Evolutionary conservation across 2,888 invertebrate genomes (phyloP).

Genomic region (Caradrina kadenii): DNA sequence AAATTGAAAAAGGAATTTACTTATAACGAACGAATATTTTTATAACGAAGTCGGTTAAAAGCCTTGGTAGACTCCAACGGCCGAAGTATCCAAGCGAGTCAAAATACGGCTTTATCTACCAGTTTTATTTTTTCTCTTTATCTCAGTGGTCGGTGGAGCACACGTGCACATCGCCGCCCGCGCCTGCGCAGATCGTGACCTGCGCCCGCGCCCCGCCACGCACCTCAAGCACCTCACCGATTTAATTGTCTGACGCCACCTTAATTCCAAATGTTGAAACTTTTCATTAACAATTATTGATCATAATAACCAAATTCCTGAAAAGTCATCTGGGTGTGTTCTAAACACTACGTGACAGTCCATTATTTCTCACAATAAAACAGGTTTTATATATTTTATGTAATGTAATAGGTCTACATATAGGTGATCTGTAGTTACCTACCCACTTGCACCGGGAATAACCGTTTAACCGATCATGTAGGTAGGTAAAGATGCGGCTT

Average conservation of each 20-base stretch:
- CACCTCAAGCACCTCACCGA: slow-evolving; percentile 58
- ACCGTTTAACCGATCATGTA: slow-evolving; percentile 57
- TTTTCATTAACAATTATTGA: neutral
- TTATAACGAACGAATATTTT: no score
- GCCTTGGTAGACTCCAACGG: slow-evolving; percentile 34
- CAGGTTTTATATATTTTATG: neutral
- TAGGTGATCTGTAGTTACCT: slow-evolving; percentile 3
- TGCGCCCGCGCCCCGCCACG: slow-evolving; percentile 61
- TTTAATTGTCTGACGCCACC: slow-evolving; percentile 53
- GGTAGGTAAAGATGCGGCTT: slow-evolving; percentile 74
- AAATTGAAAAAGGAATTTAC: no score
- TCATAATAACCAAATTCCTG: neutral
- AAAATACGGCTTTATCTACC: slow-evolving; percentile 63
- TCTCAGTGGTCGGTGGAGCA: slow-evolving; percentile 55
- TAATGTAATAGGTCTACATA: neutral
- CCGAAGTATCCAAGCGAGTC: slow-evolving; percentile 52
- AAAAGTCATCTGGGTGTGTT: neutral
- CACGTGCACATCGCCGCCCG: slow-evolving; percentile 69
- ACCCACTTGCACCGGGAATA: slow-evolving; percentile 35
- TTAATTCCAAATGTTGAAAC: neutral
- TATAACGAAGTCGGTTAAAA: slow-evolving; percentile 25
- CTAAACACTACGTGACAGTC: neutral
- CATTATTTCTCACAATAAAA: neutral
- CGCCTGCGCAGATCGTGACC: slow-evolving; percentile 72
- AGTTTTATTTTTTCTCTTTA: slow-evolving; percentile 63